Conservation (phyloP, 2,797 vertebrate species). For the Rhinophrynus dorsalis region DNA sequence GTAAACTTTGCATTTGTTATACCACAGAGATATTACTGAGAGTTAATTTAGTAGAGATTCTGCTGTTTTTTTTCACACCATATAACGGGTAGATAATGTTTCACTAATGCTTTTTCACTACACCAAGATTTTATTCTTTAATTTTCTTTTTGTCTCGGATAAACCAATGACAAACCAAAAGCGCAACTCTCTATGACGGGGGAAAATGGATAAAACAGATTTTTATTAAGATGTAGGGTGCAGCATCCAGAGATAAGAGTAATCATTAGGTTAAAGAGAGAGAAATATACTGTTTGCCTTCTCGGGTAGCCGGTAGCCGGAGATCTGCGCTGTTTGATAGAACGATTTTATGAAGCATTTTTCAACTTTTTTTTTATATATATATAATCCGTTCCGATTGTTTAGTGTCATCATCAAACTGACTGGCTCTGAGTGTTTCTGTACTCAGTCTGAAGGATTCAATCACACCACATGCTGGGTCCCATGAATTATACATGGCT, state of each 20-base stretch:
- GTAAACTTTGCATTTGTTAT: too few relatives aligned
- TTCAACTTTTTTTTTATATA: too few relatives aligned
- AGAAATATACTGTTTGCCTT: not conserved
- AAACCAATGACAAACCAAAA: not conserved
- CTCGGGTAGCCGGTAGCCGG: too few relatives aligned
- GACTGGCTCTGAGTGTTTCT: not conserved
- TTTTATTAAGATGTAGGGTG: slow-evolving; percentile 2
- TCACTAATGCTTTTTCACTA: too few relatives aligned
- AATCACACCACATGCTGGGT: slow-evolving; percentile 35
- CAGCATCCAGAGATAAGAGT: not conserved
- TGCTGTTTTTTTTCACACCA: too few relatives aligned
- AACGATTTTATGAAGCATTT: slow-evolving; percentile 13
- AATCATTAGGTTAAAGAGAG: not conserved
- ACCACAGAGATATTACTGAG: too few relatives aligned
- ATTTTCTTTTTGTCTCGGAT: not conserved
- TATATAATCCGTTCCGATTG: slow-evolving; percentile 29
- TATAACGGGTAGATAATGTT: too few relatives aligned
- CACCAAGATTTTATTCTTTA: too few relatives aligned
- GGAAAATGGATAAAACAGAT: not conserved
- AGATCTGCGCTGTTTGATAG: not conserved
- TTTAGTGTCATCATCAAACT: slow-evolving; percentile 5
- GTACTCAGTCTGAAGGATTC: slow-evolving; percentile 16
- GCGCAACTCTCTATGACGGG: not conserved
- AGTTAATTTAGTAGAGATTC: too few relatives aligned
- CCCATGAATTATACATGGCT: slow-evolving; percentile 43